Percentiles rank a stretch among this genome's conserved stretches.
Conservation (phyloP, 2,797 vertebrate species). For the Allobates femoralis region DNA sequence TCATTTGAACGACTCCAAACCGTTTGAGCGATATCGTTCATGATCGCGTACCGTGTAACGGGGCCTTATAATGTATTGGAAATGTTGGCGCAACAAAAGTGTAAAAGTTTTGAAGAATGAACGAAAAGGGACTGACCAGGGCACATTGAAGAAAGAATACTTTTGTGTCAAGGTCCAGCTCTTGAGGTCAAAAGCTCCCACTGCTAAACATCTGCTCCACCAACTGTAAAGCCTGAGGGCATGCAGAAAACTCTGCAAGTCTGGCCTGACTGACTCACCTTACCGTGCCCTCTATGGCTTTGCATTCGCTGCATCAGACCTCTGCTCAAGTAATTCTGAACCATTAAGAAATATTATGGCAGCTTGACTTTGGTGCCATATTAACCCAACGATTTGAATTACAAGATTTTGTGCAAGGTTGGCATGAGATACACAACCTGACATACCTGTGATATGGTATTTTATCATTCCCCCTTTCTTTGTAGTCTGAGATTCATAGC, state of each 20-base stretch:
- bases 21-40: too few species aligned
- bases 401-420: neutral
- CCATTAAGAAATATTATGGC: neutral
- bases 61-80: neutral
- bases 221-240: neutral
- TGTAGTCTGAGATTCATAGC: neutral
- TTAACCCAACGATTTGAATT: neutral
- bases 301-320: too few species aligned
- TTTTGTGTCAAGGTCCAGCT: neutral
- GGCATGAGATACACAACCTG: neutral
- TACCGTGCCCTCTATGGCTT: neutral
- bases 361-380: neutral
- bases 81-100: neutral
- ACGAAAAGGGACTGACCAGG: neutral
- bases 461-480: too few species aligned
- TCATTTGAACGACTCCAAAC: too few species aligned
- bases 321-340: neutral
- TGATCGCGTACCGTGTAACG: too few species aligned
- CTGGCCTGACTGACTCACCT: neutral
- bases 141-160: neutral
- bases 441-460: too few species aligned
- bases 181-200: neutral
- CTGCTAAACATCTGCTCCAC: slow-evolving; percentile 6
- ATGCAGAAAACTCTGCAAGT: neutral
- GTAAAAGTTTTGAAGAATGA: neutral